Base-by-base conservation (phyloP, 1,140 invertebrate species). In the Triops cancriformis region DNA sequence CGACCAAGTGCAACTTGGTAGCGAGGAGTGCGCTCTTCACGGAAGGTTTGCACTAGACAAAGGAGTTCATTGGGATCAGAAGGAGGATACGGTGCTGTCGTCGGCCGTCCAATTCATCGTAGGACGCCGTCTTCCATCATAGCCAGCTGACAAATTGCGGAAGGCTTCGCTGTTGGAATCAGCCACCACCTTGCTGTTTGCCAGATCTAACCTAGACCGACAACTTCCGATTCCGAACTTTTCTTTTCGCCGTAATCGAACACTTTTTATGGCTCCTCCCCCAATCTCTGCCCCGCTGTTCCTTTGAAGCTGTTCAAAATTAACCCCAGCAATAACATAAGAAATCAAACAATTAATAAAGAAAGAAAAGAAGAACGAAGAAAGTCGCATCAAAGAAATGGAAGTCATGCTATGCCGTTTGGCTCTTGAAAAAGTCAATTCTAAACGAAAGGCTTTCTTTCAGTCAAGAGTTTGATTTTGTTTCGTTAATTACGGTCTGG, bases 171-270 rank as follows among this genome's bases (percentile, higher is more conserved):
- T 51, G 75, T 76, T 28, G 43, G 75, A 51, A 51, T 45, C 42
- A 51, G 51, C 75, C 51, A 64, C 51, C 51, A 64, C 51, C 51
- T 64, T 64, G 51, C 51, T 64, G 51, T 64, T 23, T 64, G 51
- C 51, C 51, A 64, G 51, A 51, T 45, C 41, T 43, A 26, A 26
- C 23, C 27, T 43, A 76, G 75, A 76, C 42, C 42, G 42, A 76
- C 75, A 41, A 76, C 75, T 76, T 76, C 75, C 75, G 75, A 76
- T 51, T 64, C 51, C 14, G 23, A 64, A 18, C 23, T 64, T 64
- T 64, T 64, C 23, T 64, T 23, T 23, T 23, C 18, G 3, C 51
- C 2, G 11, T 43, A 26, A 12, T 1, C 41, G 12, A 26, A 41
- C 31, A 37, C 31, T 37, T 37, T 37, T 37, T 37, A 37, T 37